Conservation (phyloP, 2,888 invertebrate species). For the Strigamia crassipes region DNA sequence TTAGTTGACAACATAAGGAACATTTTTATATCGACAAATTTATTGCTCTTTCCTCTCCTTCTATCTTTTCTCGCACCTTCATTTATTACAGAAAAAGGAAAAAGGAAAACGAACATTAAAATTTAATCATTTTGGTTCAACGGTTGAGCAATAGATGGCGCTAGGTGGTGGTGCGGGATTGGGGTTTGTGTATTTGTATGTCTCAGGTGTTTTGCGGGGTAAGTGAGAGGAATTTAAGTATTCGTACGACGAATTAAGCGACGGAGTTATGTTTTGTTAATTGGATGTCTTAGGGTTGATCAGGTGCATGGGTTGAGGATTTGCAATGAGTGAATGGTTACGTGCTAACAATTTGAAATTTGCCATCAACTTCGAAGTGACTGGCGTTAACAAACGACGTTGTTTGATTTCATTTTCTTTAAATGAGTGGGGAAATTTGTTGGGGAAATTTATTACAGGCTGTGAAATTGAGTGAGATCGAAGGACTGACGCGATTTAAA, state of each 20-base stretch:
- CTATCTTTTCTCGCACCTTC: not conserved
- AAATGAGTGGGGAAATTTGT: too few species aligned
- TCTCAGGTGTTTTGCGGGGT: not conserved
- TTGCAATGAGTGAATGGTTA: not conserved
- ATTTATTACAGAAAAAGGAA: too few species aligned
- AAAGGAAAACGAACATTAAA: too few species aligned
- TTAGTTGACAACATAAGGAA: not conserved
- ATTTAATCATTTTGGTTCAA: too few species aligned
- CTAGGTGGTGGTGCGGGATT: not conserved
- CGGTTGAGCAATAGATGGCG: not conserved
- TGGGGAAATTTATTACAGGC: too few species aligned
- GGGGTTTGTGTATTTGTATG: not conserved
- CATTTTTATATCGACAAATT: slow-evolving; percentile 2
- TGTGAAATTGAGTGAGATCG: too few species aligned
- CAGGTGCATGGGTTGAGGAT: not conserved
- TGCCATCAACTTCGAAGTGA: too few species aligned
- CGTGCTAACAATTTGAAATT: not conserved
- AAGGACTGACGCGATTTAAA: too few species aligned
- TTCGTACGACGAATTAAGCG: not conserved
- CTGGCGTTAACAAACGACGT: too few species aligned
- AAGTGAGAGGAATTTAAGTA: not conserved
- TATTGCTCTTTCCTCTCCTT: not conserved
- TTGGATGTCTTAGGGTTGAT: not conserved
- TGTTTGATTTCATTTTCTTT: too few species aligned
- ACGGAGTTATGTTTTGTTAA: not conserved